These are phyloP conservation scores for Neria commutata DNA, from an alignment of 2,888 invertebrate species.

Conservation along the genomic window DNA sequence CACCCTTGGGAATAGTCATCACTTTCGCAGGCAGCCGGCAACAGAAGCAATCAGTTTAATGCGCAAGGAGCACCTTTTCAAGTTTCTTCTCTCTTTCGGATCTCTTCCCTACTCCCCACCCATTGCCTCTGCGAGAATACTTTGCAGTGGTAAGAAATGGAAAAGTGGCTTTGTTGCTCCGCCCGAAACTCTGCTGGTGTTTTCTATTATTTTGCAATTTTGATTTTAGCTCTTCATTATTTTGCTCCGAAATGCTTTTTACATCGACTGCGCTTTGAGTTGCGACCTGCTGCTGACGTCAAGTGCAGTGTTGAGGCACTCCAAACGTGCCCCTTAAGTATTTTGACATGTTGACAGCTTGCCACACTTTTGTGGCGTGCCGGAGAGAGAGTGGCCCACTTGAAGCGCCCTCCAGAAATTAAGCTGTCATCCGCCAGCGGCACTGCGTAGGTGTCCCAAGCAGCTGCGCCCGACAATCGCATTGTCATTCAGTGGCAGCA, in stretches of 20 bases:
- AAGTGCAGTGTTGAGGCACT: slow-evolving; percentile 9
- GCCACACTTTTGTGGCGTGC: neutral
- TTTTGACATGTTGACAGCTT: neutral
- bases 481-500: no score
- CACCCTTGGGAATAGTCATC: slow-evolving; percentile 2
- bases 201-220: neutral
- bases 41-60: neutral
- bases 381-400: neutral
- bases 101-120: neutral
- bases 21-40: no score
- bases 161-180: no score
- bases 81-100: neutral
- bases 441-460: neutral
- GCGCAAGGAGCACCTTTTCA: neutral
- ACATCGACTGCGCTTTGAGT: no score
- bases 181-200: neutral
- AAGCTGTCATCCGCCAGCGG: neutral
- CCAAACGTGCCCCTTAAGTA: neutral
- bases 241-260: no score
- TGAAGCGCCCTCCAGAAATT: neutral
- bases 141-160: neutral
- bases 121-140: no score
- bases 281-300: slow-evolving; percentile 10
- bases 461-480: no score
- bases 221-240: no score